A percentile compares a stretch with the other conserved stretches of the same genome.
These are phyloP conservation scores for Notodonta ziczac DNA, from an alignment of 2,888 invertebrate species.

Conservation along the genomic window DNA sequence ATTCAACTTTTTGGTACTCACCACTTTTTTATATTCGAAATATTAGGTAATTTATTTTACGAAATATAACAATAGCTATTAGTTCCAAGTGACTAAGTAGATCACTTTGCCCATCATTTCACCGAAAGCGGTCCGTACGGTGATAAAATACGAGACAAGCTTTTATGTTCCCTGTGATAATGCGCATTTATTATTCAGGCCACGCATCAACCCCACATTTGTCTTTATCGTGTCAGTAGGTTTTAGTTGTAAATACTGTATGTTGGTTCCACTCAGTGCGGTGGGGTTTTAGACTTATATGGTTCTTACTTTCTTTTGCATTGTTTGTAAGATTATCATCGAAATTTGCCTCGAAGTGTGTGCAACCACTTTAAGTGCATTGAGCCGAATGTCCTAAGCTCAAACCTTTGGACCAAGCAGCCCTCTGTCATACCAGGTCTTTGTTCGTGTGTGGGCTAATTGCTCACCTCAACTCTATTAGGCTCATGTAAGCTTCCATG, in stretches of 20 bases:
- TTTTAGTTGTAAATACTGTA: background rate
- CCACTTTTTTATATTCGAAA: too few species aligned
- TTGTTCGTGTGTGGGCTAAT: background rate
- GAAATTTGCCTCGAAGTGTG: too few species aligned
- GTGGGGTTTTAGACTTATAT: background rate
- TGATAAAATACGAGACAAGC: conserved; percentile 1
- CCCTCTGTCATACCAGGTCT: too few species aligned
- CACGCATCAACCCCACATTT: background rate
- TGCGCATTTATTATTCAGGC: background rate
- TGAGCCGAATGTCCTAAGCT: too few species aligned
- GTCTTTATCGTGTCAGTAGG: background rate
- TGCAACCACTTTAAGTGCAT: too few species aligned
- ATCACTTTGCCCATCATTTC: background rate
- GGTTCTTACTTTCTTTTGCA: background rate
- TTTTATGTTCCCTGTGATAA: conserved; percentile 1
- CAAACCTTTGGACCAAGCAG: too few species aligned
- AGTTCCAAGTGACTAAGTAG: too few species aligned
- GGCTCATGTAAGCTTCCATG: background rate
- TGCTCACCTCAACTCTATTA: background rate
- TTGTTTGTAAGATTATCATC: too few species aligned
- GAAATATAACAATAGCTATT: too few species aligned
- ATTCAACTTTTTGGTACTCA: too few species aligned
- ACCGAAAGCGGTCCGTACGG: background rate
- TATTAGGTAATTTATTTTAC: too few species aligned
- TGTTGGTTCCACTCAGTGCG: background rate